phyloP scores from a whole-genome alignment of 2,113 vertebrate genomes.

The Typhlomys cinereus region DNA sequence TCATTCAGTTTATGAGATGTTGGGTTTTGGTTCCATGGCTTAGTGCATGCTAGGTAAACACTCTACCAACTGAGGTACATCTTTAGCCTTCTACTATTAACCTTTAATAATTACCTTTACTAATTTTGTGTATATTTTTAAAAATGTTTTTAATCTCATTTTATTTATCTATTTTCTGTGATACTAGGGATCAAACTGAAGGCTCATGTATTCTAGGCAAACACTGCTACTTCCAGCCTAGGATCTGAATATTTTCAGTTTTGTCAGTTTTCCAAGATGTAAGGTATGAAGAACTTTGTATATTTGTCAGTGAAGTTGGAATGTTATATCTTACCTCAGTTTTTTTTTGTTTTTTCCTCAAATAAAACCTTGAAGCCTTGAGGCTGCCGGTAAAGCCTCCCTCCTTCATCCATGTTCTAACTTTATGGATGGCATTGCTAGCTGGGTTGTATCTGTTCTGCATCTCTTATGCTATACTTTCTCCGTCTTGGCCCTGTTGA shows the following conservation, averaged over 20 bases:
- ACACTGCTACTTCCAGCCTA: not conserved
- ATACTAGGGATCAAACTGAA: not conserved
- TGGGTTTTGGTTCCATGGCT: not conserved
- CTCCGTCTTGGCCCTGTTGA: not conserved
- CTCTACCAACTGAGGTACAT: not conserved
- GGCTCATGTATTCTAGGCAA: not conserved
- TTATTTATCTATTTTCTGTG: not conserved
- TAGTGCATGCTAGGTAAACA: not conserved
- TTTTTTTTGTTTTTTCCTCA: constrained; percentile 35
- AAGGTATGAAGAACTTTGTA: not conserved
- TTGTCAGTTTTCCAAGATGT: not conserved
- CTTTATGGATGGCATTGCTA: not conserved
- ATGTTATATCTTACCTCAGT: not conserved
- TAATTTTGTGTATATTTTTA: not conserved
- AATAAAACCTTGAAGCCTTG: not conserved
- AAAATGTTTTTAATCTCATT: not conserved
- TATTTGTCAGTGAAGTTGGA: not conserved
- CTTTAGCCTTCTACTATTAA: not conserved
- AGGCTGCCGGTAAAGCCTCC: not conserved
- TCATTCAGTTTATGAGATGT: not conserved
- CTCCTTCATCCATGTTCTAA: not conserved
- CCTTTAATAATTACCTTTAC: not conserved
- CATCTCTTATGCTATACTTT: not conserved
- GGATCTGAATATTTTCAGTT: not conserved
- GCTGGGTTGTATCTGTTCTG: not conserved